These are phyloP conservation scores for Phlogophora meticulosa DNA, from an alignment of 2,888 invertebrate species.

Conservation along the genomic window DNA sequence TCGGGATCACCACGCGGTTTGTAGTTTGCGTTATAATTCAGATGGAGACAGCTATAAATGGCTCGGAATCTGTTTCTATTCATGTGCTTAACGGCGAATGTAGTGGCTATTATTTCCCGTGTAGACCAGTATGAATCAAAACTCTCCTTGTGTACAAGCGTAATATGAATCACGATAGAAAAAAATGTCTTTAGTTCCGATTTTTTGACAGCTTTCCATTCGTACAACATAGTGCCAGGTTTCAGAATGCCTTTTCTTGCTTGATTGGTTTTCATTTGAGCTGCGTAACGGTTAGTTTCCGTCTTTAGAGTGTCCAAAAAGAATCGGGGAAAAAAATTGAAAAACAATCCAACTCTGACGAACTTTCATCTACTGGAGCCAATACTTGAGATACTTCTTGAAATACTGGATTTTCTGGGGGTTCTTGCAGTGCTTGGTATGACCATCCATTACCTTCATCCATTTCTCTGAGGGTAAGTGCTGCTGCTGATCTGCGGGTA, in stretches of 20 bases:
- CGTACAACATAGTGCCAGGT: conserved; percentile 13
- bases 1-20: conserved; percentile 14
- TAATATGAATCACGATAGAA: conserved; percentile 10
- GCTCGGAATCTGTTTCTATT: conserved; percentile 4
- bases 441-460: conserved; percentile 12
- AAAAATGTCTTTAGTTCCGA: conserved; percentile 2
- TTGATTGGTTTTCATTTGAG: conserved; percentile 7
- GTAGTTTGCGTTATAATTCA: conserved; percentile 1
- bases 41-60: conserved; percentile 12
- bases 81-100: conserved; percentile 18
- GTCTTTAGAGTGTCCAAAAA: conserved; percentile 8
- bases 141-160: conserved; percentile 17
- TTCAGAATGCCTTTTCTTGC: background rate
- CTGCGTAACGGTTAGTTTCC: conserved; percentile 9
- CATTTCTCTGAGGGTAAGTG: background rate
- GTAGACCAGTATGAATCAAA: conserved; percentile 15
- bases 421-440: conserved; percentile 11
- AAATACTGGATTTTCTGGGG: conserved; percentile 1
- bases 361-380: background rate
- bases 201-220: conserved; percentile 3
- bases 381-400: conserved; percentile 8
- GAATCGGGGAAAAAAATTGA: conserved; percentile 6
- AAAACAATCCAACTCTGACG: conserved; percentile 10
- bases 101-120: conserved; percentile 7
- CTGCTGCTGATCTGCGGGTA: too few species aligned